These are phyloP conservation scores for Pundamilia nyererei DNA, from an alignment of 2,113 vertebrate species.

Conservation along the genomic window DNA sequence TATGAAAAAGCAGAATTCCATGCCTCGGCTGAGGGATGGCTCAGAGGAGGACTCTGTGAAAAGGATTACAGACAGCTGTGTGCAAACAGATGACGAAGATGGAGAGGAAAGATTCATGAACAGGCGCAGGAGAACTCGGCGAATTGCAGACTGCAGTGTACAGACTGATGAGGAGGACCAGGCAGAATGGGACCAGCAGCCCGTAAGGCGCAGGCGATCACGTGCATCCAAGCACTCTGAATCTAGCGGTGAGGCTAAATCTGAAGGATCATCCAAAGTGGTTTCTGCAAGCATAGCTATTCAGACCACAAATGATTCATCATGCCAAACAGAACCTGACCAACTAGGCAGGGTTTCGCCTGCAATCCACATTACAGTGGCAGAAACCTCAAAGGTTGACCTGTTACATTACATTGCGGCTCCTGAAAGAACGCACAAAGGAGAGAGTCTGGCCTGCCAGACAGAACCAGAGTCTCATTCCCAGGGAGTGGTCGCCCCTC, in stretches of 20 bases:
- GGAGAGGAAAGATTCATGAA: conserved; percentile 85
- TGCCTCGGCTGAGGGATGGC: conserved; percentile 88
- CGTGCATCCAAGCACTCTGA: conserved; percentile 85
- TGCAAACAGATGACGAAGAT: conserved; percentile 96
- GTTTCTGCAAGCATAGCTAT: conserved; percentile 85
- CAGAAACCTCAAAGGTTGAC: conserved; percentile 88
- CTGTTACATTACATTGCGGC: conserved; percentile 92
- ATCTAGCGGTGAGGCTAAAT: conserved; percentile 77
- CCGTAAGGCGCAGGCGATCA: conserved; percentile 85
- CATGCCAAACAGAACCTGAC: conserved; percentile 91
- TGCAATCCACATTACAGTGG: conserved; percentile 92
- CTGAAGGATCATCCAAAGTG: conserved; percentile 69
- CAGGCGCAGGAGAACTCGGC: conserved; percentile 82
- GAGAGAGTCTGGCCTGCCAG: conserved; percentile 95
- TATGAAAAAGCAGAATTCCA: conserved; percentile 94
- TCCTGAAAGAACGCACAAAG: conserved; percentile 88
- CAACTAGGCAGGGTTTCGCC: conserved; percentile 86
- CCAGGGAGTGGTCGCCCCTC: conserved; percentile 82
- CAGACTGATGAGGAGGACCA: conserved; percentile 96
- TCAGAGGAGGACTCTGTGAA: conserved; percentile 80
- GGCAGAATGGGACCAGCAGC: conserved; percentile 89
- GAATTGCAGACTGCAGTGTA: conserved; percentile 91
- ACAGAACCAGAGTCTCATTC: conserved; percentile 87
- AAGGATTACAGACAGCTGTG: conserved; percentile 87
- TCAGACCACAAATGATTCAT: conserved; percentile 95